phyloP scores from a whole-genome alignment of 1,140 invertebrate species.

The Habropoda laboriosa region DNA sequence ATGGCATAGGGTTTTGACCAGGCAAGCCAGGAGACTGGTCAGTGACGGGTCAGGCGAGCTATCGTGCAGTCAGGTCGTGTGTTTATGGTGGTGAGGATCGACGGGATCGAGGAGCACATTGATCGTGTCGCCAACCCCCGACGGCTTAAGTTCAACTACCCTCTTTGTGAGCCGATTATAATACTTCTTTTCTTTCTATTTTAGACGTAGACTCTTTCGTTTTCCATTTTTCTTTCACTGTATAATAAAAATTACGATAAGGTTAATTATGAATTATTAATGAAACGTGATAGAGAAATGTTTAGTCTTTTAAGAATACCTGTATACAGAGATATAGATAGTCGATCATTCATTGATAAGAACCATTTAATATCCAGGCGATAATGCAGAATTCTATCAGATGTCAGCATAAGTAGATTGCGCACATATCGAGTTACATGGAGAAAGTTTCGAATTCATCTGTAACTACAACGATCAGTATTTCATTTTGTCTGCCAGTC shows the following conservation, averaged over 20 bases:
- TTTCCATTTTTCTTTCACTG: background rate
- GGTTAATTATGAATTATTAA: background rate
- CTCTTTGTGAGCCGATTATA: background rate
- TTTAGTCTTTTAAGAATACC: no score
- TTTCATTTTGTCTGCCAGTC: no score
- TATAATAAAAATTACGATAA: background rate
- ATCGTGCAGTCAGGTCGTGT: constrained; percentile 1
- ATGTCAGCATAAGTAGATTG: background rate
- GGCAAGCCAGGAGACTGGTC: constrained; percentile 23
- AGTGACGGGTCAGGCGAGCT: constrained; percentile 47
- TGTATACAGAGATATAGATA: no score
- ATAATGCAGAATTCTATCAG: background rate
- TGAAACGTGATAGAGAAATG: no score
- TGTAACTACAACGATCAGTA: background rate
- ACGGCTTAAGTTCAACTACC: background rate
- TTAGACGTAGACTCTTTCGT: background rate
- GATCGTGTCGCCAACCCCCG: constrained; percentile 22
- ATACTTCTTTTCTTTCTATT: background rate
- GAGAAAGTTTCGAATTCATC: background rate
- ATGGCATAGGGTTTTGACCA: constrained; percentile 33
- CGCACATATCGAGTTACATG: no score
- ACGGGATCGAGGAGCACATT: constrained; percentile 34
- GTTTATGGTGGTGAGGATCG: background rate
- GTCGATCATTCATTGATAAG: background rate
- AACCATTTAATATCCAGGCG: background rate